Evolutionary conservation across 2,888 invertebrate species (phyloP).

Genomic region (Lepas anatifera): DNA sequence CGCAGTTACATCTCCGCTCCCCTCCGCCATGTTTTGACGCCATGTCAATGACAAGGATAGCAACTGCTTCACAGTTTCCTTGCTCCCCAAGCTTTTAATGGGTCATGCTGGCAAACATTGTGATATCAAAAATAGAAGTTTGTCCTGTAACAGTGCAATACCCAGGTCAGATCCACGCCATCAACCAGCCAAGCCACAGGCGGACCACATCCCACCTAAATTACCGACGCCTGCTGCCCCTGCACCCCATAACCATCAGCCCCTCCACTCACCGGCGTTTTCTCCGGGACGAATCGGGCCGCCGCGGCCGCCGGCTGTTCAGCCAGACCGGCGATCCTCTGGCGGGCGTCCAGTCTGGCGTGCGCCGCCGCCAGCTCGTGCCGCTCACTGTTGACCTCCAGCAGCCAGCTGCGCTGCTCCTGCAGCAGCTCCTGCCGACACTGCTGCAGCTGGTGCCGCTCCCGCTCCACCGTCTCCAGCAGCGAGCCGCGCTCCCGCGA

Average conservation of each 20-base stretch:
- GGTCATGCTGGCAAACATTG: too few species aligned
- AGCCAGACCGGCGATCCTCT: neutral
- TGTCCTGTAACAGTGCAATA: too few species aligned
- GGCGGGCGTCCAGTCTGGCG: neutral
- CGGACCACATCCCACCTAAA: neutral
- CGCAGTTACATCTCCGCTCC: too few species aligned
- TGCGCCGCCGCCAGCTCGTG: neutral
- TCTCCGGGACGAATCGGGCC: neutral
- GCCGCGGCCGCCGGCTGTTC: neutral
- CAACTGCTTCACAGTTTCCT: too few species aligned
- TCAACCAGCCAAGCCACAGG: neutral
- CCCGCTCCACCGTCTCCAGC: neutral
- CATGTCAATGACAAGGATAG: too few species aligned
- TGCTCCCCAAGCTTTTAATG: too few species aligned
- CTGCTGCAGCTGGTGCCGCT: neutral
- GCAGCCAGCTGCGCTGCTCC: neutral
- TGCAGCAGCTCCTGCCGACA: neutral
- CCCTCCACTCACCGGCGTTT: neutral
- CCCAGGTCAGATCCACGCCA: too few species aligned
- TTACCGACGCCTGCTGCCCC: too few species aligned
- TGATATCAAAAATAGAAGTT: too few species aligned
- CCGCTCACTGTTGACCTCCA: neutral
- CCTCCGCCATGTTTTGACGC: too few species aligned
- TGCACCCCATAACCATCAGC: neutral
- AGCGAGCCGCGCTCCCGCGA: neutral